Evolutionary conservation across 2,113 vertebrate genomes (phyloP), one percentile per base, ranked within the genome.

Genomic region (Pseudonaja textilis): DNA sequence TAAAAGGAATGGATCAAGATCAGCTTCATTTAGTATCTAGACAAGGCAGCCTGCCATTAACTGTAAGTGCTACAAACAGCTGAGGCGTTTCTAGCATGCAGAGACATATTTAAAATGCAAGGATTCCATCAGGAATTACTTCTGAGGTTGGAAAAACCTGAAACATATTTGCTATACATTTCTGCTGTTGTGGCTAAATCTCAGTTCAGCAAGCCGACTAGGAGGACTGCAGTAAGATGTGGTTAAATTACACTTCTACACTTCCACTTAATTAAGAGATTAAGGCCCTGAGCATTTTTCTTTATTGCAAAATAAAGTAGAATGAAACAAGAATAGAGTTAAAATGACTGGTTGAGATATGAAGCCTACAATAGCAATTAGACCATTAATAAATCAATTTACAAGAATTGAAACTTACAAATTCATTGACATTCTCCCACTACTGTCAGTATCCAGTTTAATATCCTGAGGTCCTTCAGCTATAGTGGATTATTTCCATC

Each of bases 121-220:
- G 50, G 29, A 93, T 64, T 56, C 89, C 92, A 93, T 90, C 74
- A 93, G 92, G 92, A 93, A 93, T 50, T 64, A 86, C 45, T 87
- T 93, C 45, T 90, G 92, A 93, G 89, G 81, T 90, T 90, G 92
- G 89, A 90, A 90, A 93, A 93, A 87, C 92, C 87, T 61, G 81
- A 34, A 87, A 57, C 14, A 42, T 56, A 39, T 93, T 86, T 93
- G 89, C 56, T 45, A 61, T 87, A 29, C 81, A 90, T 64, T 54
- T 90, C 56, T 86, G 56, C 74, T 64, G 26, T 90, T 87, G 92
- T 64, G 89, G 56, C 64, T 90, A 42, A 56, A 86, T 90, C 56
- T 64, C 69, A 85, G 4, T 64, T 42, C 64, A 64, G 74, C 29
- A 45, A 90, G 23, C n/a, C 52, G n/a, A 56, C 89, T n/a, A 61